phyloP scores from a whole-genome alignment of 2,888 invertebrate species.

The Tortricodes alternella region DNA sequence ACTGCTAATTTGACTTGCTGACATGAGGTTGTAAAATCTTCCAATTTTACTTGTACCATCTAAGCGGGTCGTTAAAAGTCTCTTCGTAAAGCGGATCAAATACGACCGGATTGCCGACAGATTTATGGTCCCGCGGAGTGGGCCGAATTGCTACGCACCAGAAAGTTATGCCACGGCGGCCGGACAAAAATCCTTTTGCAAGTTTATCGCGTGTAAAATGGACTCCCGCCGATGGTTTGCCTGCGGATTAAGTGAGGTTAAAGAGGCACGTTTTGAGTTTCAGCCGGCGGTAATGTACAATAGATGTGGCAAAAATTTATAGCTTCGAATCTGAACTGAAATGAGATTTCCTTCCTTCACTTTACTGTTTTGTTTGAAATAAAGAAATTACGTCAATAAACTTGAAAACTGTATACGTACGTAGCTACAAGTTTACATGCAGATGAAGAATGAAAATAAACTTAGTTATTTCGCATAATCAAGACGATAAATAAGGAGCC shows the following conservation, averaged over 20 bases:
- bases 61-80: conserved; percentile 56
- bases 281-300: conserved; percentile 23
- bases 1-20: conserved; percentile 39
- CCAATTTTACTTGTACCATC: conserved; percentile 35
- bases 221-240: conserved; percentile 54
- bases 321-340: conserved; percentile 20
- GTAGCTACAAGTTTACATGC: conserved; percentile 5
- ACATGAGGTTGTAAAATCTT: conserved; percentile 35
- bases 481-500: not conserved
- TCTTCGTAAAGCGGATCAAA: conserved; percentile 58
- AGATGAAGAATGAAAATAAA: too few relatives aligned
- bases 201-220: conserved; percentile 68
- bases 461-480: too few relatives aligned
- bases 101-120: conserved; percentile 50
- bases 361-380: conserved; percentile 22
- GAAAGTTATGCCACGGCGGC: conserved; percentile 37
- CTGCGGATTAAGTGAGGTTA: conserved; percentile 56
- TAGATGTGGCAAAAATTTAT: conserved; percentile 31
- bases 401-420: conserved; percentile 27
- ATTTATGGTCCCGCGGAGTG: conserved; percentile 50
- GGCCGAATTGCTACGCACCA: conserved; percentile 35
- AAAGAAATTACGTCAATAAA: conserved; percentile 21
- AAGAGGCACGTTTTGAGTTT: conserved; percentile 41
- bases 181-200: conserved; percentile 55
- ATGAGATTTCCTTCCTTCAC: conserved; percentile 25